Base-by-base conservation (phyloP, 2,113 vertebrate genomes). In the Podilymbus podiceps region DNA sequence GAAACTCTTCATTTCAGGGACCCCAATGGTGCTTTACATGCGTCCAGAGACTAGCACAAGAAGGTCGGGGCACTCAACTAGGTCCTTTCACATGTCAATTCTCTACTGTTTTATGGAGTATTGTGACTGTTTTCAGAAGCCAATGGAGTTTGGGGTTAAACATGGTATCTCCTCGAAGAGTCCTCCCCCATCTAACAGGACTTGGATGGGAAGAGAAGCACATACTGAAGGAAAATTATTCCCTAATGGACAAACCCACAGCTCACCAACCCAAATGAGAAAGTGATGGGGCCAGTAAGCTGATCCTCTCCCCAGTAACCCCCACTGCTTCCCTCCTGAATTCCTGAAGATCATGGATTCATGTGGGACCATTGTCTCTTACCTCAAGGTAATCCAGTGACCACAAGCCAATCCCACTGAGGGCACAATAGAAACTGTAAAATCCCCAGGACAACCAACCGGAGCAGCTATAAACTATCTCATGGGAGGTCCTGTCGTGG, bases 341-440 rank as follows among this genome's bases (percentile, higher is more conserved):
- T 50, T 71, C 28, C 66, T 75, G 15, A 15, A 16, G 31, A 59
- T 17, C 38, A 42, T 5, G 18, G 46, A 75, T 67, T 75, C 58
- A 71, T 0, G 4, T 27, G 27, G 44, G 18, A 55, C 15, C 22
- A 44, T 15, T 0, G 0, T 11, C 35, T 87, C 71, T 27, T 33
- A 82, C 16, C 4, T 5, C 21, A 49, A 22, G 9, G 56, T 35
- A 88, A 78, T 17, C 12, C 27, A 74, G 15, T 0, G 2, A 87
- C 56, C 15, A 91, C 42, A 81, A 25, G 38, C 55, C 55, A 77
- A 58, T 19, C 68, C 52, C 42, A 59, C 22, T 69, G 52, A 59
- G 85, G n/a, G 52, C 84, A 63, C 6, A 74, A 81, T 24, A 63
- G 24, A 63, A 87, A 84, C 15, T 71, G 47, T 9, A 7, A 77